Evolutionary conservation across 2,113 vertebrate genomes (phyloP), one percentile per base, ranked within the genome.

Genomic region (Vimba vimba): DNA sequence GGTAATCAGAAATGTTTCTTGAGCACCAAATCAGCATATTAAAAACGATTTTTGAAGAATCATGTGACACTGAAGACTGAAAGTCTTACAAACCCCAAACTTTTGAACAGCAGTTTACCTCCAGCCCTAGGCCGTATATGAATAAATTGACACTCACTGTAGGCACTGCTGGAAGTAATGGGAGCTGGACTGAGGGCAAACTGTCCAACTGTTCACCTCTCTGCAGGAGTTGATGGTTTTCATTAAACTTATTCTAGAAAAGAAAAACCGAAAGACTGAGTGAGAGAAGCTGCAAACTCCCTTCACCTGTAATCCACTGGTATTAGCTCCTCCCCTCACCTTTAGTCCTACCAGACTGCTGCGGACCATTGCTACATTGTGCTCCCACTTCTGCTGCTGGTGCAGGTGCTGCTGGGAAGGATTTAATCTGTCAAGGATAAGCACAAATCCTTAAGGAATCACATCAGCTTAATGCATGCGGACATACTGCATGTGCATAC

Each of bases 191-290:
- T 88, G 93, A 92, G 0, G 96, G 96, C 21, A 98, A 96, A 88
- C 93, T 96, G 90, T 96, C 96, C 52, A 97, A 85, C 86, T 95
- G 95, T 0, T 94, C 93, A 2, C 97, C 97, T 0, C 95, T 94
- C 73, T 94, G 94, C 36, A 99, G 95, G 77, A 96, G 94, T 91
- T 95, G 95, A 86, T 97, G 96, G 47, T 97, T 95, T 45, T 95
- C 96, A 0, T 95, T 95, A 92, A 96, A 97, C 45, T 94, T 95
- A 57, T 91, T 94, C 96, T 98, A 59, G 60, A 25, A 50, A 43
- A 60, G 66, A 79, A 75, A 85, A 2, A 27, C 0, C n/a, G 1
- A 62, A 43, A 23, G 10, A 12, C 7, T 36, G n/a, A 50, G 73
- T 25, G 43, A 45, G 4, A 60, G 11, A 71, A 30, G 6, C 43